A percentile compares a stretch with the other conserved stretches of the same genome.
Conservation (phyloP, 2,797 vertebrate genomes). For the Spinibarbus caldwelli region DNA sequence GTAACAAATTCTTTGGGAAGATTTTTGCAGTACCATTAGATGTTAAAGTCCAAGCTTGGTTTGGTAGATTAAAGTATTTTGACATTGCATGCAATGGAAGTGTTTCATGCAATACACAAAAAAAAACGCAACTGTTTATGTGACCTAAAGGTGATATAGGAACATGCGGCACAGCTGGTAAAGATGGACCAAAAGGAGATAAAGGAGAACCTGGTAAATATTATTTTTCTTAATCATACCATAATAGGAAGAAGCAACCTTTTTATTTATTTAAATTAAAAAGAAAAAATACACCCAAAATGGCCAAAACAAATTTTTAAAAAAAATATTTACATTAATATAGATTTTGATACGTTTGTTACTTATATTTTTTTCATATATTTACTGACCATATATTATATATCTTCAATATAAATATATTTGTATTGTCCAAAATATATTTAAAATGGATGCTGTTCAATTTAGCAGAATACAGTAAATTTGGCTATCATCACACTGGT, state of each 20-base stretch:
- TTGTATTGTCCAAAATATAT: neutral
- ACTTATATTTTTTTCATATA: neutral
- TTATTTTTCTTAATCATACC: neutral
- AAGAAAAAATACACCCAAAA: no score
- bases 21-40: neutral
- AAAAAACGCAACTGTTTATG: neutral
- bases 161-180: constrained; percentile 76
- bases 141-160: constrained; percentile 82
- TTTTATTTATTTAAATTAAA: neutral
- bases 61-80: neutral
- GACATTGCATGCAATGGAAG: neutral
- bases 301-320: neutral
- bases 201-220: constrained; percentile 86
- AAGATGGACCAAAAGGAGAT: constrained; percentile 81
- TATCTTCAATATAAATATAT: neutral
- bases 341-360: neutral
- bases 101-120: neutral
- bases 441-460: neutral
- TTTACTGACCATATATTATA: neutral
- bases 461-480: neutral
- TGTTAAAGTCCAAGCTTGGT: neutral
- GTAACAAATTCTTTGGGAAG: neutral
- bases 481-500: neutral
- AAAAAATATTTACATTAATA: neutral
- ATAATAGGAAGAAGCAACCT: neutral